Evolutionary conservation across 2,888 invertebrate genomes (phyloP), one percentile per base, ranked within the genome.

Genomic region (Tuta absoluta): DNA sequence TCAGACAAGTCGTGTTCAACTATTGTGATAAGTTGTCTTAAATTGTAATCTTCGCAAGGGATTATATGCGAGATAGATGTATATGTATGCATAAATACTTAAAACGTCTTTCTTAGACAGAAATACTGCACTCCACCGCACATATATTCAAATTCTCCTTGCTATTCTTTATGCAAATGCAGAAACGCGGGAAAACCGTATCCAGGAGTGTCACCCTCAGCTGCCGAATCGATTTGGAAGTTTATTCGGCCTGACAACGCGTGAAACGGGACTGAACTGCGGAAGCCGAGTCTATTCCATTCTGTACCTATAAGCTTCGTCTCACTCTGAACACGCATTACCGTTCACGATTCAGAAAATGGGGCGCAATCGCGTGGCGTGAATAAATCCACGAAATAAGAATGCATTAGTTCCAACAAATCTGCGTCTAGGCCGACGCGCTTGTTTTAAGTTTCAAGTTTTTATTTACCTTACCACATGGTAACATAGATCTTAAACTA

Each of bases 171-270:
- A 90, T 89, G 89, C 86, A 89, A 90, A 91, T 90, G 82, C 81
- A 79, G 80, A 76, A 78, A 79, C 78, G 76, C 79, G 79, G 76
- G 79, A 77, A 79, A 84, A 80, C 80, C 84, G 81, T 84, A 85
- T 83, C 84, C 84, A 78, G 77, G 77, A 82, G 80, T 88, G 91
- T 91, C 91, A 91, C 84, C 86, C 84, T 83, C 91, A 91, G 91
- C 82, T 85, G 85, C 77, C 81, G 84, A 89, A 90, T 88, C 91
- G 90, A 91, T 90, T 91, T 87, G 85, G 87, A 86, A 87, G 88
- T 90, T 89, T 89, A 91, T 91, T 89, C 87, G 84, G 81, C 77
- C 84, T 87, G 91, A 90, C 90, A 89, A 88, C 87, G 84, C 86
- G 86, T 85, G 86, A 82, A 82, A 83, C 82, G 79, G 79, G 80